These are phyloP conservation scores for Zootoca vivipara DNA, from an alignment of 2,113 vertebrate species.

Conservation along the genomic window DNA sequence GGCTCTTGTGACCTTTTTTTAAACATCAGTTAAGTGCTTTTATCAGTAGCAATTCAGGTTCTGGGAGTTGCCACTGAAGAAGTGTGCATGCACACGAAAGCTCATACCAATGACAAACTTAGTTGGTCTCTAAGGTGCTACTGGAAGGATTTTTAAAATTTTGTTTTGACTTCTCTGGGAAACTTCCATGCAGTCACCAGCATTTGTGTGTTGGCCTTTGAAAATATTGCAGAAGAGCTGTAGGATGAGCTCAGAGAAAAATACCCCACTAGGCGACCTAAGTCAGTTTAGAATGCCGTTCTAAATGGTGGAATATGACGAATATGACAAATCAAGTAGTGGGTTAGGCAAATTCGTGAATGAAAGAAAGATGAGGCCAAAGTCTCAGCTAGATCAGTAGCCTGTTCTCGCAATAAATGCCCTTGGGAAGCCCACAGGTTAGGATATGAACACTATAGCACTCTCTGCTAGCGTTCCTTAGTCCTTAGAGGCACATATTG, in stretches of 20 bases:
- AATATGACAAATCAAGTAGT: not conserved
- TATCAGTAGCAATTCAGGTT: not conserved
- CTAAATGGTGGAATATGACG: not conserved
- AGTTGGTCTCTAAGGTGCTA: no score
- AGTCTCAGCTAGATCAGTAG: not conserved
- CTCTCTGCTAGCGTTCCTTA: no score
- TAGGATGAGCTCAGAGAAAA: not conserved
- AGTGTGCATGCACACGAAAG: no score
- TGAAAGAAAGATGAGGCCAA: not conserved
- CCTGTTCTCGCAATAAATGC: no score
- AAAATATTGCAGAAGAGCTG: not conserved
- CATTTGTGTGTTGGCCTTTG: not conserved
- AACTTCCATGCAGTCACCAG: not conserved
- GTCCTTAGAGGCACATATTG: no score
- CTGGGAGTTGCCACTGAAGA: no score
- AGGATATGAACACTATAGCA: no score
- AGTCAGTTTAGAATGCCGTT: not conserved
- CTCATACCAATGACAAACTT: no score
- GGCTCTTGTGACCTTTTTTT: not conserved
- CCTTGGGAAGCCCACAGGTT: no score
- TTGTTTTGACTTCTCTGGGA: not conserved
- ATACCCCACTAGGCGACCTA: not conserved
- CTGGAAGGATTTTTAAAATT: no score
- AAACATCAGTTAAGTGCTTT: no score
- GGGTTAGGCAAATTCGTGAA: not conserved